Percentiles rank a stretch among this genome's conserved stretches.
Evolutionary conservation across 92 coral and sea anemone genomes (phyloP).

Genomic region (Bergia puertoricense): DNA sequence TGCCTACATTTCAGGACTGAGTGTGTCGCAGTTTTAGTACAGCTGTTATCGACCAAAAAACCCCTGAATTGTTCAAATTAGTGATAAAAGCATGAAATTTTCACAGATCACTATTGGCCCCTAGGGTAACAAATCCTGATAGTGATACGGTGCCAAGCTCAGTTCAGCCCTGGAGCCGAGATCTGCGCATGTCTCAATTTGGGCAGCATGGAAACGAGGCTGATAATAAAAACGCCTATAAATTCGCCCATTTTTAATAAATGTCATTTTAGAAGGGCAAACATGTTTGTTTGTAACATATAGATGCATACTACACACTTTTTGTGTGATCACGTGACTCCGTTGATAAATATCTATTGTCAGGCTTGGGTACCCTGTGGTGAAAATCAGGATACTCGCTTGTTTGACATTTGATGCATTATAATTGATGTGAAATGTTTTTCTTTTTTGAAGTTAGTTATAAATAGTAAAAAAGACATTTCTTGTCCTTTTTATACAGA

Average conservation of each 20-base stretch:
- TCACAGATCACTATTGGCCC: slow-evolving; percentile 55
- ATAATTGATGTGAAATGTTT: background rate
- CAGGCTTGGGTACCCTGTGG: slow-evolving; percentile 12
- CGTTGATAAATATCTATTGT: slow-evolving; percentile 1
- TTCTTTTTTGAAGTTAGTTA: background rate
- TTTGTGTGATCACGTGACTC: slow-evolving; percentile 28
- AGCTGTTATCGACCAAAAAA: slow-evolving; percentile 54
- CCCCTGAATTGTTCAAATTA: slow-evolving; percentile 57
- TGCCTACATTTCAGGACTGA: too few relatives aligned
- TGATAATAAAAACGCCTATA: background rate
- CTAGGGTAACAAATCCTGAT: slow-evolving; percentile 51
- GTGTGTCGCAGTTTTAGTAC: background rate
- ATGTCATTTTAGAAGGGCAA: background rate
- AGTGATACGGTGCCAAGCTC: slow-evolving; percentile 65
- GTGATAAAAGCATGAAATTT: slow-evolving; percentile 68
- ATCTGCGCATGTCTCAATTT: slow-evolving; percentile 55
- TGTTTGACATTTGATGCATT: slow-evolving; percentile 1
- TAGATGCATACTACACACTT: slow-evolving; percentile 4
- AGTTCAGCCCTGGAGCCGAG: slow-evolving; percentile 49
- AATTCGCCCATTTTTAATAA: background rate
- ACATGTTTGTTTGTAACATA: slow-evolving; percentile 17
- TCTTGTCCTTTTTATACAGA: background rate
- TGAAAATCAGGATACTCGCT: slow-evolving; percentile 5
- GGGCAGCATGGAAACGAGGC: slow-evolving; percentile 51
- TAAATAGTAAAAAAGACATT: background rate